Conservation (phyloP, 2,113 vertebrate species). For the Oriolus oriolus region DNA sequence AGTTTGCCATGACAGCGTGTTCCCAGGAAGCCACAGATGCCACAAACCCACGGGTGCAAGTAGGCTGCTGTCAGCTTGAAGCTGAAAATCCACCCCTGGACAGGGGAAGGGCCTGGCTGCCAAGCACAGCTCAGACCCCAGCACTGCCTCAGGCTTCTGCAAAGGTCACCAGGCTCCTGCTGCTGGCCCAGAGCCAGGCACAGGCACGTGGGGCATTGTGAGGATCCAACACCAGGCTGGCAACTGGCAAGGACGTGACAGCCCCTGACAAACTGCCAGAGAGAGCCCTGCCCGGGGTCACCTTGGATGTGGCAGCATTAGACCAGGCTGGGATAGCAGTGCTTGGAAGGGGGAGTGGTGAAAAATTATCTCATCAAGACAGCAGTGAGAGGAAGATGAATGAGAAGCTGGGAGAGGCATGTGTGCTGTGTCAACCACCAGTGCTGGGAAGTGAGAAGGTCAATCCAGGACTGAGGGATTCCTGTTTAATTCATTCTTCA, state of each 20-base stretch:
- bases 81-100: not conserved
- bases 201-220: not conserved
- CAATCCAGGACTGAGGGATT: not conserved
- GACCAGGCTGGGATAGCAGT: not conserved
- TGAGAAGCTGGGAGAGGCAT: not conserved
- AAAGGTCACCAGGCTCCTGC: not conserved
- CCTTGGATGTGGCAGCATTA: not conserved
- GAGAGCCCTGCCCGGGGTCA: not conserved
- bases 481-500: not conserved
- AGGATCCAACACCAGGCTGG: not conserved
- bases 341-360: not conserved
- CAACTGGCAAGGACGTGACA: not conserved
- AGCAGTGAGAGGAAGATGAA: not conserved
- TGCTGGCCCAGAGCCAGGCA: not conserved
- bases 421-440: rapidly evolving
- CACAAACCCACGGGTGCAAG: rapidly evolving
- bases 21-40: not conserved
- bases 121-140: not conserved
- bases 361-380: not conserved
- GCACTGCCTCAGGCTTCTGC: not conserved
- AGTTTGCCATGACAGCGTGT: rapidly evolving
- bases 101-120: not conserved
- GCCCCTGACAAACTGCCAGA: not conserved
- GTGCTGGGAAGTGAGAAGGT: not conserved
- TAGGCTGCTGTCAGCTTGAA: not conserved